These are phyloP conservation scores for Lymantria dispar DNA, from an alignment of 2,888 invertebrate species.

Conservation along the genomic window DNA sequence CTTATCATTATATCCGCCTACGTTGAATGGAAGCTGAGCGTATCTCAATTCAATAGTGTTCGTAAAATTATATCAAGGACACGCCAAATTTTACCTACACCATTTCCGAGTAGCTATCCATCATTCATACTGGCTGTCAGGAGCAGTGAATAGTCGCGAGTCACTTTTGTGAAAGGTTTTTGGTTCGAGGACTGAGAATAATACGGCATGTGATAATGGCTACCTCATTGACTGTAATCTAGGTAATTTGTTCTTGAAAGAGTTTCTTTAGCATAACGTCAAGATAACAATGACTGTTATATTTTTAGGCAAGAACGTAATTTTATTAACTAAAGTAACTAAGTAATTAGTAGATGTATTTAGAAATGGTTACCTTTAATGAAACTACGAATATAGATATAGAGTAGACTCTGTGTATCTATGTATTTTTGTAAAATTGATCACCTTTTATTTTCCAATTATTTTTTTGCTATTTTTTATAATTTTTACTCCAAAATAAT, in stretches of 20 bases:
- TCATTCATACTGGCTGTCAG: conserved; percentile 31
- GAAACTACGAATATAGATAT: too few relatives aligned
- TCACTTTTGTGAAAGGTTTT: conserved; percentile 28
- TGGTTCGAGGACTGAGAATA: conserved; percentile 27
- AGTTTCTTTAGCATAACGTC: neutral
- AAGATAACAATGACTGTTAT: neutral
- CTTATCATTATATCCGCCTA: neutral
- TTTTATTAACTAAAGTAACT: too few relatives aligned
- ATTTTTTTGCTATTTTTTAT: too few relatives aligned
- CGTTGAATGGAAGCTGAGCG: too few relatives aligned
- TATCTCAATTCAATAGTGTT: neutral
- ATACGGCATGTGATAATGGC: conserved; percentile 24
- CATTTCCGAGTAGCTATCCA: conserved; percentile 18
- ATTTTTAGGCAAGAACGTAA: too few relatives aligned
- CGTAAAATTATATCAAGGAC: conserved; percentile 6
- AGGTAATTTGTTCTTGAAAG: conserved; percentile 7
- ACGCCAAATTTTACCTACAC: conserved; percentile 8
- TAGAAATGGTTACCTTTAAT: too few relatives aligned
- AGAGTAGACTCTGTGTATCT: too few relatives aligned
- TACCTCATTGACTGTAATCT: conserved; percentile 13
- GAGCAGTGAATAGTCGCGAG: conserved; percentile 24
- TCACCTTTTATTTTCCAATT: too few relatives aligned
- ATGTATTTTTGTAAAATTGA: too few relatives aligned
- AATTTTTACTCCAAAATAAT: too few relatives aligned
- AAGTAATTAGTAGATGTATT: too few relatives aligned